Evolutionary conservation across 2,113 vertebrate genomes (phyloP).

Genomic region (Tenrec ecaudatus): DNA sequence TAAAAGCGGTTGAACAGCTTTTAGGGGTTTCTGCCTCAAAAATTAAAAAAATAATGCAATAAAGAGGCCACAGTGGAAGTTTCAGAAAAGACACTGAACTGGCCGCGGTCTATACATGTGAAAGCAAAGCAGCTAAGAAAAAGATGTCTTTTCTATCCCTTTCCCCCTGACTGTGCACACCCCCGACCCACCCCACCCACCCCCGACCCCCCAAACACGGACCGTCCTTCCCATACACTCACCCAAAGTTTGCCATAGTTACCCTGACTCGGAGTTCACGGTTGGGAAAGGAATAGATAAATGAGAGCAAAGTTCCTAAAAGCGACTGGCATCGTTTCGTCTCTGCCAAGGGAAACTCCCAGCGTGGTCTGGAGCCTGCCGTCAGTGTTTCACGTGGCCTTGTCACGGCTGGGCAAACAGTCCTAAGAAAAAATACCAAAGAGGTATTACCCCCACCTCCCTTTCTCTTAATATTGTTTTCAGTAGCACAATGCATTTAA

Average conservation of each 20-base stretch:
- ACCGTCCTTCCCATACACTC: neutral
- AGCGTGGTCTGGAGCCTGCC: conserved; percentile 47
- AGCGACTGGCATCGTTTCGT: conserved; percentile 70
- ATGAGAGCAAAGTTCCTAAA: conserved; percentile 50
- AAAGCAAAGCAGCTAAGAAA: conserved; percentile 12
- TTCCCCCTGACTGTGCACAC: no score
- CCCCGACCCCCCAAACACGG: neutral
- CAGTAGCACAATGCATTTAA: conserved; percentile 90
- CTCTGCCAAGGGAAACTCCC: conserved; percentile 67
- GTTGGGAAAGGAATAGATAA: conserved; percentile 24
- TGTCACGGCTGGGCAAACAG: conserved; percentile 79
- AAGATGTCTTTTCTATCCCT: no score
- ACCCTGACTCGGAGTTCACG: neutral
- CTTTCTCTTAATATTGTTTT: conserved; percentile 87
- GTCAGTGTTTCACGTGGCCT: conserved; percentile 73
- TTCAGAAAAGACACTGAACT: neutral
- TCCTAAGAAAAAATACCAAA: conserved; percentile 77
- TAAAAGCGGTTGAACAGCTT: neutral
- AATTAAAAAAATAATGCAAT: conserved; percentile 2
- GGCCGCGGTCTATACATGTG: neutral
- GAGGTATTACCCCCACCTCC: conserved; percentile 65
- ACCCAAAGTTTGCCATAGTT: neutral
- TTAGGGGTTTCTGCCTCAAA: conserved; percentile 4
- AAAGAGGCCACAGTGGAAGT: neutral
- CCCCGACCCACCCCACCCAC: rapidly evolving